Percentiles rank a stretch among this genome's conserved stretches.
Evolutionary conservation across 2,113 vertebrate species (phyloP).

Genomic region (Polypterus bichir): DNA sequence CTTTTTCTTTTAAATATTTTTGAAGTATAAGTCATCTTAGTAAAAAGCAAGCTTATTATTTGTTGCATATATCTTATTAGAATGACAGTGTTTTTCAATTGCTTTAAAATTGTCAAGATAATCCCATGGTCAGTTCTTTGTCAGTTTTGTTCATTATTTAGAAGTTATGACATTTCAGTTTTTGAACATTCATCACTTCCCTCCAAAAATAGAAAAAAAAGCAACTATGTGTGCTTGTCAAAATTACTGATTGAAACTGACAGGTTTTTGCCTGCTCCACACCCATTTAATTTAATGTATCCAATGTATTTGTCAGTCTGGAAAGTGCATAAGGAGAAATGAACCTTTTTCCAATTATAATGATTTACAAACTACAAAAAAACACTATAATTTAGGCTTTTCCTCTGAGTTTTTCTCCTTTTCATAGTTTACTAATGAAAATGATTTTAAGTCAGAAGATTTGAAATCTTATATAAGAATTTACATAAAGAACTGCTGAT

Average conservation of each 20-base stretch:
- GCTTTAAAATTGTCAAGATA: no score
- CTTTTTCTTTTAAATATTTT: no score
- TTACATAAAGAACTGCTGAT: conserved; percentile 98
- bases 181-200: not conserved
- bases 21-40: no score
- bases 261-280: not conserved
- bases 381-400: conserved; percentile 33
- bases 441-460: conserved; percentile 81
- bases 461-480: conserved; percentile 85
- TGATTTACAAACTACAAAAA: conserved; percentile 23
- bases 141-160: no score
- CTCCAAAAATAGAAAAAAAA: not conserved
- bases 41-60: no score
- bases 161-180: conserved; percentile 1
- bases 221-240: not conserved
- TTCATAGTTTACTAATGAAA: conserved; percentile 53
- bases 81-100: no score
- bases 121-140: no score
- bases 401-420: conserved; percentile 39
- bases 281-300: conserved; percentile 35
- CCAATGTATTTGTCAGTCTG: conserved; percentile 39
- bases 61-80: no score
- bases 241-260: conserved; percentile 6
- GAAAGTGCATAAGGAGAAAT: conserved; percentile 32
- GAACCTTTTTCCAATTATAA: conserved; percentile 16